Base-by-base conservation (phyloP, 2,113 vertebrate species). In the Podiceps cristatus region DNA sequence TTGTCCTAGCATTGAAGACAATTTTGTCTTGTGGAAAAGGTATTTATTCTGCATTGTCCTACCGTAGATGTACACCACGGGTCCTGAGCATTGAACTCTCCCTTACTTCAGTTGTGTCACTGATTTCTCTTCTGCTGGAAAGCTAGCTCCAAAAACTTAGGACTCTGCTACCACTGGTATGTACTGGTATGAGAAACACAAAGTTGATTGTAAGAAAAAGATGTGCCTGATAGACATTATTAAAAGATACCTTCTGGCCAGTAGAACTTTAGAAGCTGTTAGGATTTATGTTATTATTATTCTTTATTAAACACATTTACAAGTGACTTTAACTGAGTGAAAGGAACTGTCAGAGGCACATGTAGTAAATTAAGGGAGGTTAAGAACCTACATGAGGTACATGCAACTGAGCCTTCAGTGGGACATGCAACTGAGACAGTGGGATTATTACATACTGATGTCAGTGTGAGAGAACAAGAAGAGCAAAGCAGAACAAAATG, bases 61-160 rank as follows among this genome's bases (percentile, higher is more conserved):
- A 23, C 4, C 2, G 1, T n/a, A 74, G 15, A 3, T 13, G 9
- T 19, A 42, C 9, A 37, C 1, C 4, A 4, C 12, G 2, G 13
- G 4, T 66, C 73, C 63, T 73, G 17, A 76, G 29, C 35, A 42
- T 20, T 35, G 37, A 85, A 56, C 29, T 82, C 17, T 50, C 9
- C 7, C 9, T 67, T 49, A 29, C 27, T 78, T 74, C 42, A 28
- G 13, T 7, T 62, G 5, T 45, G 10, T 29, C 17, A n/a, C n/a
- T 52, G 40, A 64, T 85, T 75, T 76, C 17, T 74, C 28, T 74
- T 58, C 33, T 76, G 25, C 19, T 78, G 23, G 45, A 92, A 88
- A 75, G 22, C 12, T 53, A 49, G 8, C 5, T 63, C 17, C 13
- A 72, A 67, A 78, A 86, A 18, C 5, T 86, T 42, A 12, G 15